Evolutionary conservation across 2,797 vertebrate genomes (phyloP).

Genomic region (Callimico goeldii): DNA sequence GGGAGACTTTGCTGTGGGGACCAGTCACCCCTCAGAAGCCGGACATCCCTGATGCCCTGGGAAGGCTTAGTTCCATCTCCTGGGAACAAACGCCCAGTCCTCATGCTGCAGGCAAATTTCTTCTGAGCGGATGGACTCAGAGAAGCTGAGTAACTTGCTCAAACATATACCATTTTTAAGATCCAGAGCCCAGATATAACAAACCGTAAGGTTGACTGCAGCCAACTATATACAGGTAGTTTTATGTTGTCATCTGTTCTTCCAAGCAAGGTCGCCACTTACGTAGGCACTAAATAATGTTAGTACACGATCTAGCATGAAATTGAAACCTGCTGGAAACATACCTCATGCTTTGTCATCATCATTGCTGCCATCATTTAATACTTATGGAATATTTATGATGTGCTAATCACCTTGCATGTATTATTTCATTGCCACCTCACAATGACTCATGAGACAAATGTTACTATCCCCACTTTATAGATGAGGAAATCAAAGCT

Average conservation of each 20-base stretch:
- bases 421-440: background rate
- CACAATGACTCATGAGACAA: background rate
- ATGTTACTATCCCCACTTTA: background rate
- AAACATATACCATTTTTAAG: background rate
- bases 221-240: too few species aligned
- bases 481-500: background rate
- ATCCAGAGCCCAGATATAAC: background rate
- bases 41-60: background rate
- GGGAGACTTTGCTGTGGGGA: background rate
- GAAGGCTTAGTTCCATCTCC: background rate
- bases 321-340: background rate
- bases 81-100: background rate
- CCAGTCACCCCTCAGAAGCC: background rate
- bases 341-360: background rate
- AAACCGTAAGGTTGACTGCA: background rate
- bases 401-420: background rate
- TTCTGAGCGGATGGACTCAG: background rate
- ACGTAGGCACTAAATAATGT: background rate
- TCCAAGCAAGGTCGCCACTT: background rate
- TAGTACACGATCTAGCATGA: rapidly evolving
- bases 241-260: background rate
- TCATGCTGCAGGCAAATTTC: background rate
- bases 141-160: background rate
- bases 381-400: background rate
- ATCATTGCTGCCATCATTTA: background rate